phyloP scores from a whole-genome alignment of 2,888 invertebrate species.

The Spatulosminthurus flaviceps region DNA sequence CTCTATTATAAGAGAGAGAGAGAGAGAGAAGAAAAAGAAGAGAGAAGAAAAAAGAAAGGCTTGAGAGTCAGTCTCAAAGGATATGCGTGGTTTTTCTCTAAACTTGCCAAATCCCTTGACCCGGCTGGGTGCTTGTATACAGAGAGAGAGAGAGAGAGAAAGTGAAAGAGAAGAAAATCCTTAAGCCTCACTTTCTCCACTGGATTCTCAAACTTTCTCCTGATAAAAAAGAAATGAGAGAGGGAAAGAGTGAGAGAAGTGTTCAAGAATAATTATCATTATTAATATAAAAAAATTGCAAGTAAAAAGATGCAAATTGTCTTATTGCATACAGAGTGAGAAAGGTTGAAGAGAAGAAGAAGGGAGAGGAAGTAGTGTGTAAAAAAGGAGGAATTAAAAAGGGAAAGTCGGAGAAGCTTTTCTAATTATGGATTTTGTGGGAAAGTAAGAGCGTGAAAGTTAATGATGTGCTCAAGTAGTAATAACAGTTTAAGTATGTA shows the following conservation, averaged over 20 bases:
- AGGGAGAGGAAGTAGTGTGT: background rate
- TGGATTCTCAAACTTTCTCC: too few species aligned
- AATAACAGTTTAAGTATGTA: slow-evolving; percentile 43
- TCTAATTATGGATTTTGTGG: slow-evolving; percentile 45
- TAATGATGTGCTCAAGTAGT: slow-evolving; percentile 48
- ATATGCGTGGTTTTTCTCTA: slow-evolving; percentile 32
- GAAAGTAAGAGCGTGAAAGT: slow-evolving; percentile 28
- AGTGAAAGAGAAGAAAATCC: too few species aligned
- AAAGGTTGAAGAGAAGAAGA: background rate
- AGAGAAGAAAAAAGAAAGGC: slow-evolving; percentile 31
- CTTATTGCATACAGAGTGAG: background rate
- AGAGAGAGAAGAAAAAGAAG: background rate
- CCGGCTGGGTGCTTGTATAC: slow-evolving; percentile 45
- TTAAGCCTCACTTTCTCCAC: too few species aligned
- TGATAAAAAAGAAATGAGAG: background rate
- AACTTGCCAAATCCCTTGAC: slow-evolving; percentile 49
- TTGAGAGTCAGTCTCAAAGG: slow-evolving; percentile 38
- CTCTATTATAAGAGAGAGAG: slow-evolving; percentile 37
- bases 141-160: too few species aligned
- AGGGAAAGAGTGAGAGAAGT: slow-evolving; percentile 5
- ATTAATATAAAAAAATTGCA: slow-evolving; percentile 29
- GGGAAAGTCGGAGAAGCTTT: slow-evolving; percentile 20
- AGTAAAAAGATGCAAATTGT: slow-evolving; percentile 23
- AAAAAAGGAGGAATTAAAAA: slow-evolving; percentile 14
- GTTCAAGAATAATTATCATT: background rate